Evolutionary conservation across 2,113 vertebrate species (phyloP), one percentile per base, ranked within the genome.

Genomic region (Lepus europaeus): DNA sequence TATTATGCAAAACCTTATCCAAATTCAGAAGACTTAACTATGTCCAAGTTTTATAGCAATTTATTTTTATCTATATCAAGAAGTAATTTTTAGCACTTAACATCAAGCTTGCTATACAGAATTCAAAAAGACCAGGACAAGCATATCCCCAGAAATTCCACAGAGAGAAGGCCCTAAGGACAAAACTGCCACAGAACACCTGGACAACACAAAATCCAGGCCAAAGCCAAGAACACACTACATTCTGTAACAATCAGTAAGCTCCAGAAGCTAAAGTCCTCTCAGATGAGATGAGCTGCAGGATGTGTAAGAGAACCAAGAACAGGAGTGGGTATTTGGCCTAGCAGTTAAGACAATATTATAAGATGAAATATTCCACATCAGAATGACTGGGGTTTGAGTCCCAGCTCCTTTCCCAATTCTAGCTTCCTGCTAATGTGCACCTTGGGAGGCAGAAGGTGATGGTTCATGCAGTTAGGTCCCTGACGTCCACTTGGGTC

Each of bases 21-120:
- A 79, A 91, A 73, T 78, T 78, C 56, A 84, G 36, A 87, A 45
- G 59, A 8, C 53, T 63, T 91, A 89, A 51, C 12, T 83, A 27
- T 49, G 17, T 66, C 51, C 51, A 73, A 72, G 59, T 39, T 45
- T 77, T 56, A 76, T 59, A 84, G 20, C n/a, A 59, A 6, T 70
- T 72, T 69, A 66, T 72, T 78, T 95, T 91, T 64, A 69, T 95
- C n/a, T 82, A 19, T 51, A 66, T 68, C n/a, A 69, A 78, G 25
- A 86, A 89, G 81, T 93, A 31, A 53, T 69, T 94, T 84, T 56
- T 39, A 84, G 78, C n/a, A 59, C 14, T 81, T 73, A 70, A 16
- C 25, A 53, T 81, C 23, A 93, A 90, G 13, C 29, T 84, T 87
- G 25, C 33, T 93, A 7, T 83, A 56, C 25, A 91, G 22, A 78